These are phyloP conservation scores for Ciconia boyciana DNA, from an alignment of 2,113 vertebrate species.

Conservation along the genomic window DNA sequence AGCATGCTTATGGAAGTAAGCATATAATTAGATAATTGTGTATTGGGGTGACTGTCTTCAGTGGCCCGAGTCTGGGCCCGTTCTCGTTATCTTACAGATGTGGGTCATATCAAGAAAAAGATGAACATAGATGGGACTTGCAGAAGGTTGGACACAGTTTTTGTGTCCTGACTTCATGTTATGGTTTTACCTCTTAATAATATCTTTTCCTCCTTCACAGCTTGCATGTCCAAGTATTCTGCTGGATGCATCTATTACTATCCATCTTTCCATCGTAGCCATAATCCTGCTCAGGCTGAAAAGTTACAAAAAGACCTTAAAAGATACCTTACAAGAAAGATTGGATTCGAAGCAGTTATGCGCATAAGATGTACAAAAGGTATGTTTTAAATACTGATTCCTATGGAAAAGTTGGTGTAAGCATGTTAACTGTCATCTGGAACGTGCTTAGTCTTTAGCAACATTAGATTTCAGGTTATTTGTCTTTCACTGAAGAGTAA, in stretches of 20 bases:
- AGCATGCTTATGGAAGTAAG: not conserved
- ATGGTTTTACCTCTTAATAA: not conserved
- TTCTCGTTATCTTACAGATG: not conserved
- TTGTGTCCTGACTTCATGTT: not conserved
- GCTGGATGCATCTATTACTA: conserved; percentile 96
- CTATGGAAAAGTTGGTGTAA: fast-evolving
- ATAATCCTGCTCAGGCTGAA: conserved; percentile 87
- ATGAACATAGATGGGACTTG: not conserved
- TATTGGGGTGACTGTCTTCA: not conserved
- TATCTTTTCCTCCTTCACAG: conserved; percentile 60
- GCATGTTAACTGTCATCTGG: not conserved
- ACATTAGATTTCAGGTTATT: not conserved
- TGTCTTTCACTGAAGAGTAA: not conserved
- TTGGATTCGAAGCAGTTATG: conserved; percentile 99
- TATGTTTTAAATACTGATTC: not conserved
- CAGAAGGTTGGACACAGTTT: not conserved
- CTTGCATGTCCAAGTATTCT: conserved; percentile 93
- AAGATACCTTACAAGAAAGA: conserved; percentile 93
- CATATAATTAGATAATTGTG: not conserved
- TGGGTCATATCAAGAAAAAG: not conserved
- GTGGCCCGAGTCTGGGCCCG: not conserved
- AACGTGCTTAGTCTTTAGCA: not conserved
- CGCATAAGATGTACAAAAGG: conserved; percentile 99
- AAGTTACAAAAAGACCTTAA: conserved; percentile 93
- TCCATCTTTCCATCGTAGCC: conserved; percentile 88